Evolutionary conservation across 2,888 invertebrate genomes (phyloP), one percentile per base, ranked within the genome.

Genomic region (Heteromyza rotundicornis): DNA sequence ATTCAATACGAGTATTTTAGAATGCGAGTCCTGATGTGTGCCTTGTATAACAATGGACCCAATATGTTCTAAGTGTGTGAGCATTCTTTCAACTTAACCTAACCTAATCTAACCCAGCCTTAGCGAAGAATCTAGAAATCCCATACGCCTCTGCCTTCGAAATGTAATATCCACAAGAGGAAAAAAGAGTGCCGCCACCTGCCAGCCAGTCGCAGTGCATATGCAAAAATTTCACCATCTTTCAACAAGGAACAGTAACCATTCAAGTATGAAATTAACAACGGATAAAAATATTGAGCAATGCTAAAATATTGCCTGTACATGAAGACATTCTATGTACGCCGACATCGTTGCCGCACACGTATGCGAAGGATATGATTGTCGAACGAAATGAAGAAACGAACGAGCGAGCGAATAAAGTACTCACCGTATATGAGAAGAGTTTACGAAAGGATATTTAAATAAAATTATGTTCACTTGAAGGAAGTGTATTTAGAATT

Each of bases 191-290:
- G n/a, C n/a, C n/a, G n/a, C n/a, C n/a, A n/a, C n/a, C n/a, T n/a
- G n/a, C n/a, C n/a, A n/a, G n/a, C n/a, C n/a, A n/a, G n/a, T n/a
- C n/a, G n/a, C n/a, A n/a, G n/a, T n/a, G n/a, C n/a, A n/a, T n/a
- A n/a, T n/a, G n/a, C n/a, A n/a, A n/a, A n/a, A n/a, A n/a, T n/a
- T n/a, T n/a, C n/a, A n/a, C n/a, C n/a, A n/a, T n/a, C n/a, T n/a
- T n/a, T n/a, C 60, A 59, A 64, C 62, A 64, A 61, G 67, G 70
- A 69, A 69, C 70, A 70, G 71, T 68, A 76, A 66, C 71, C 74
- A 74, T 74, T 79, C 72, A 79, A 69, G 72, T 75, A 74, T 79
- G 78, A 79, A 79, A 79, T 79, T 79, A 79, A 80, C 80, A 80
- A 74, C 74, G 72, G 69, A 72, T 66, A 66, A 76, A 76, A 75